Evolutionary conservation across 2,888 invertebrate species (phyloP), one percentile per base, ranked within the genome.

Genomic region (Erannis defoliaria): DNA sequence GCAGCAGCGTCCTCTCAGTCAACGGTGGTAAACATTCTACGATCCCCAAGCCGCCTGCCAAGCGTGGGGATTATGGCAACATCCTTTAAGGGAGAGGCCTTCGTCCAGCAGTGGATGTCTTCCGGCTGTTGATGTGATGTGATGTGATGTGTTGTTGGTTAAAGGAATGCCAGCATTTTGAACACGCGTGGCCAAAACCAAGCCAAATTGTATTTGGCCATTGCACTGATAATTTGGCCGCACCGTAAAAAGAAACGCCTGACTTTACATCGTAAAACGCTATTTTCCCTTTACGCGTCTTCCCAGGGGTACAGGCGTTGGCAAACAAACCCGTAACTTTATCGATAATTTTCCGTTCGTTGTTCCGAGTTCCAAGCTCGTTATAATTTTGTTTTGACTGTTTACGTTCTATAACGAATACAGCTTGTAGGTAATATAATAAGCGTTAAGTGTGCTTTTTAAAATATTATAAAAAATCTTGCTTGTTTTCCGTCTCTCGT

Each of bases 251-350:
- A 48, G 49, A 55, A 60, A 66, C 64, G 56, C 49, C 46, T 33
- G 56, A 67, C 63, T 70, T 67, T 64, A 56, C 55, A 57, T 67
- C 38, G 61, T 51, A 61, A 71, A 75, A 74, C 54, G 68, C 61
- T 65, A 66, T 72, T 71, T 72, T 72, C 75, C 73, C 64, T 66
- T 71, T 69, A 62, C 68, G 60, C 68, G 60, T 70, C 68, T 70
- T 71, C 73, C 70, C 76, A 2, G 26, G 59, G 67, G 76, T 73
- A 68, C 59, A 21, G 74, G 68, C 69, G 75, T 73, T 62, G 65
- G 78, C 83, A 84, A 86, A 86, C 86, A 85, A 79, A 83, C 78
- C 77, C 76, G 75, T 80, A 82, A 84, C 80, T 83, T 85, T 77
- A 64, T 68, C 76, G 75, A 82, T 82, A 74, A 80, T 81, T 79